These are phyloP conservation scores for Drosophila triauraria DNA, from an alignment of 1,140 invertebrate genomes.

Conservation along the genomic window DNA sequence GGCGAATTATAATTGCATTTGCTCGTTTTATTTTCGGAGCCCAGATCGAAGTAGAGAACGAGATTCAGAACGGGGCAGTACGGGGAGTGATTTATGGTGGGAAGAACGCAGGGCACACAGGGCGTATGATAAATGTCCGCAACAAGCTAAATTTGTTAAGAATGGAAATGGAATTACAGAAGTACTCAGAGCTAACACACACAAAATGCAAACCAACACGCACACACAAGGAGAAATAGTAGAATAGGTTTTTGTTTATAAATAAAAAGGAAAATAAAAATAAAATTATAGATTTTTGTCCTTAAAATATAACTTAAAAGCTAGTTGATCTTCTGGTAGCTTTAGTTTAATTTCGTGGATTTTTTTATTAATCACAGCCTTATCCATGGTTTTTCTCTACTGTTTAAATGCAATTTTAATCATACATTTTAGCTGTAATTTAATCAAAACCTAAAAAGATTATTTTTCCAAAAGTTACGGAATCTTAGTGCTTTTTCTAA, in stretches of 20 bases:
- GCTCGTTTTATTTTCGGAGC: slow-evolving; percentile 37
- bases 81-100: slow-evolving; percentile 33
- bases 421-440: no score
- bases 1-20: slow-evolving; percentile 75
- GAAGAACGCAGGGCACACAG: slow-evolving; percentile 38
- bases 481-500: no score
- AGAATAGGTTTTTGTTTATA: neutral
- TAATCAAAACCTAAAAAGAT: no score
- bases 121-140: slow-evolving; percentile 71
- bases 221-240: slow-evolving; percentile 1
- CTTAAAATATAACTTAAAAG: neutral
- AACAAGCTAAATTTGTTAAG: slow-evolving; percentile 59
- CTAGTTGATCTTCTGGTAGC: neutral
- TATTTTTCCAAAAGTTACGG: no score
- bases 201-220: slow-evolving; percentile 13
- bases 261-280: no score
- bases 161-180: slow-evolving; percentile 56
- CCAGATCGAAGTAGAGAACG: neutral
- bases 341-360: neutral
- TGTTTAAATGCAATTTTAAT: no score
- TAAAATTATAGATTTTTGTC: no score
- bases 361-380: no score
- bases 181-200: slow-evolving; percentile 33
- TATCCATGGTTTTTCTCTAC: no score
- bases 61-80: neutral